Evolutionary conservation across 2,888 invertebrate genomes (phyloP), one percentile per base, ranked within the genome.

Genomic region (Bimastos eiseni): DNA sequence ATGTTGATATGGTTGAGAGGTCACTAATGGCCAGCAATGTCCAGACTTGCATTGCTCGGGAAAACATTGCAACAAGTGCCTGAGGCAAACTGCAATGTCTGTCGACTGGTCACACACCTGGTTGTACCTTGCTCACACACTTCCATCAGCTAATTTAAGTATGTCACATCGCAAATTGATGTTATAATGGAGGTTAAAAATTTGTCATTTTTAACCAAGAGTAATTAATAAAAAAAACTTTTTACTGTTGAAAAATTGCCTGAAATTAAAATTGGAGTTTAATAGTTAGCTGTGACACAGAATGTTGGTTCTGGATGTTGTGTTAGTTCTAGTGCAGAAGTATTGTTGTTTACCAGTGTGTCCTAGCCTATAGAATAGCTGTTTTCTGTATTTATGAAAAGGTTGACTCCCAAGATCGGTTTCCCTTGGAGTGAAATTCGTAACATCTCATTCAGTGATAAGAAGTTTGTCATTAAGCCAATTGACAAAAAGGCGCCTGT

Each of bases 361-460:
- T 37, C 33, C 44, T 49, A 70, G 8, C 11, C n/a, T 70, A 4
- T n/a, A 11, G 30, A 8, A 30, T 8, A 6, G 33, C 36, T 84
- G 41, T 83, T 84, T 34, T 89, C 15, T 33, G 19, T 24, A 88
- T 41, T 90, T n/a, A 21, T 83, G 89, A 91, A 30, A 91, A 93
- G 93, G 97, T 97, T 93, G 55, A 93, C 93, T 21, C 99, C 99
- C 38, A 98, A 98, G 95, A 98, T 99, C 86, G 98, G 98, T 86
- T 99, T 99, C 95, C 98, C 98, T 3, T 99, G 99, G 99, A 98
- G 98, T 84, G 99, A 99, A 96, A 99, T 99, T 95, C 97, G 99
- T 94, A 99, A 99, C 96, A 99, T 99, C 94, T 99, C 99, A 90
- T 99, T 99, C 96, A 99, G 99, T 96, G 99, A 99, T 96, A 97